Evolutionary conservation across 2,888 invertebrate genomes (phyloP), one percentile per base, ranked within the genome.

Genomic region (Nomada fabriciana): DNA sequence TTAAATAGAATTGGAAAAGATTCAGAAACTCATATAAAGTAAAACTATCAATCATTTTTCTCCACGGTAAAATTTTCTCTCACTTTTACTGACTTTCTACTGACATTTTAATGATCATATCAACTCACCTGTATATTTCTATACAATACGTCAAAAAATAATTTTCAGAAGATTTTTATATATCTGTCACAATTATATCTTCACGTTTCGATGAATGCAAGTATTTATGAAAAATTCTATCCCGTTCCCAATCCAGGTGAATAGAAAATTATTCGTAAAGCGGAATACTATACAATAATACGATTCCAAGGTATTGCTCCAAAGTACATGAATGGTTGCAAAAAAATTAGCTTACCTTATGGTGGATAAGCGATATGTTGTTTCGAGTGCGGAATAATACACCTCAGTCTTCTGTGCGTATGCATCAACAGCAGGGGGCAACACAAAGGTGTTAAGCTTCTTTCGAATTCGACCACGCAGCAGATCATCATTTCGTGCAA

Each of bases 321-420:
- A 50, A 50, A 18, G 15, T 15, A 50, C 50, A 18, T 18, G 5
- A 13, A 50, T 42, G 18, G 4, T 20, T 4, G 3, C 29, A 10
- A 15, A 60, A 2, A 25, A 0, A 7, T 2, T 3, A 25, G 7
- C 83, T 86, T 89, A 91, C 91, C 91, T 91, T 91, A 91, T 89
- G 92, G 91, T 90, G 90, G 91, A 90, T 91, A 90, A 90, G 91
- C 91, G 91, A 92, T 91, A 92, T 90, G 92, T 92, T 89, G 88
- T 90, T 91, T 86, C 82, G 86, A 89, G 86, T 90, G 90, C 82
- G 84, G 88, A 82, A 90, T 89, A 78, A 89, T 85, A 86, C 90
- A 89, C 87, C 89, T 91, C 90, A 89, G 89, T 90, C 90, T 90
- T 89, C 89, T 86, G 86, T 88, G 81, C 78, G 83, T 84, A 82